phyloP scores from a whole-genome alignment of 2,797 vertebrate genomes.

The Leptatherina wallacei region DNA sequence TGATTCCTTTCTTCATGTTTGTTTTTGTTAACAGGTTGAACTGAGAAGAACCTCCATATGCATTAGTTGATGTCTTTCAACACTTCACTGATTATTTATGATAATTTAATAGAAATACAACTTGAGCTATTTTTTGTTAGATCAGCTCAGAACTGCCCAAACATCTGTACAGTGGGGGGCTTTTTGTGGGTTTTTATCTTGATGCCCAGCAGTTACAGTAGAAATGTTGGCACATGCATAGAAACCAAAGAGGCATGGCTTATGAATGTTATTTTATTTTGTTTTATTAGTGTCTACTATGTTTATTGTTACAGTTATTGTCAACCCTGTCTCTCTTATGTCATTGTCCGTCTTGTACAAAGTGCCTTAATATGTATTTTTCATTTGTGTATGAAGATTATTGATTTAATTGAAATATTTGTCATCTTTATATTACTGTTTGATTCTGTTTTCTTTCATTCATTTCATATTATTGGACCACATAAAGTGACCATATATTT shows the following conservation, averaged over 20 bases:
- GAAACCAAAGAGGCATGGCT: conserved; percentile 42
- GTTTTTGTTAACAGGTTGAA: conserved; percentile 5
- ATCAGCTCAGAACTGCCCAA: not conserved
- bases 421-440: conserved; percentile 19
- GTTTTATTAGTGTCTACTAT: conserved; percentile 22
- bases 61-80: conserved; percentile 22
- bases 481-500: not conserved
- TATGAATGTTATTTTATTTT: conserved; percentile 40
- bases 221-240: conserved; percentile 21
- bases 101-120: conserved; percentile 19
- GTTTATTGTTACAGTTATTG: conserved; percentile 21
- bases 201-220: not conserved
- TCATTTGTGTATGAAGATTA: conserved; percentile 27
- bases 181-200: conserved; percentile 10
- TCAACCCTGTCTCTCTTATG: conserved; percentile 11
- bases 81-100: conserved; percentile 39
- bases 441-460: not conserved
- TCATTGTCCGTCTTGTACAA: conserved; percentile 11
- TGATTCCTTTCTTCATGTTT: conserved; percentile 8
- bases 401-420: conserved; percentile 20
- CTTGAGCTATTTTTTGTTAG: conserved; percentile 11
- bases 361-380: conserved; percentile 43
- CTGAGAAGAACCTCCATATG: conserved; percentile 27
- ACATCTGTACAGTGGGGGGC: not conserved
- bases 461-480: conserved; percentile 14